phyloP scores from a whole-genome alignment of 2,888 invertebrate genomes.

The Pristionchus exspectatus region DNA sequence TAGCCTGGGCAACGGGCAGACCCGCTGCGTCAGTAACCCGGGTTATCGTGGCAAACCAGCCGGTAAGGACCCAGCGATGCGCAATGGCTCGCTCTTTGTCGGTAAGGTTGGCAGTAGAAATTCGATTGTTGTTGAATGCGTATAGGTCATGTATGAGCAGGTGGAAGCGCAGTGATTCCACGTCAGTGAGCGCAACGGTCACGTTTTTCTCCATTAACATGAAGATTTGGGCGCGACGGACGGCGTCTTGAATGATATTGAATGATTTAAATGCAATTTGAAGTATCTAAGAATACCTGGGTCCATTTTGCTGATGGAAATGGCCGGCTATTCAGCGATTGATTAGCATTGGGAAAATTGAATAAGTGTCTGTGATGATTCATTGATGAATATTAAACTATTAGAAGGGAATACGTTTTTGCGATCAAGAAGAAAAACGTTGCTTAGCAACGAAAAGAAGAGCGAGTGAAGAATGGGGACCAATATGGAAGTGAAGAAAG shows the following conservation, averaged over 20 bases:
- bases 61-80: background rate
- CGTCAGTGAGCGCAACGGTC: background rate
- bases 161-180: background rate
- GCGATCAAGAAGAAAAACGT: too few relatives aligned
- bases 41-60: background rate
- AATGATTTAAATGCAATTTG: background rate
- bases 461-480: too few relatives aligned
- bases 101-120: background rate
- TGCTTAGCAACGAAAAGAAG: too few relatives aligned
- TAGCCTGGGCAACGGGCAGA: background rate
- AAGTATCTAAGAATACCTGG: too few relatives aligned
- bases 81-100: background rate
- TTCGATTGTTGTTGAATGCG: background rate
- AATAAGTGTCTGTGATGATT: too few relatives aligned
- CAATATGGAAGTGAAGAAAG: too few relatives aligned
- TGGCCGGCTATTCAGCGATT: too few relatives aligned
- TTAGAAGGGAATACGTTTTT: too few relatives aligned
- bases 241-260: conserved; percentile 64
- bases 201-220: background rate
- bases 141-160: background rate
- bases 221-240: background rate
- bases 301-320: too few relatives aligned
- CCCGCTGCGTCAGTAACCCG: background rate
- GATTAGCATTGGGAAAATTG: too few relatives aligned
- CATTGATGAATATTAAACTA: too few relatives aligned